Base-by-base conservation (phyloP, 2,888 invertebrate genomes). In the Euzetes globulus region DNA sequence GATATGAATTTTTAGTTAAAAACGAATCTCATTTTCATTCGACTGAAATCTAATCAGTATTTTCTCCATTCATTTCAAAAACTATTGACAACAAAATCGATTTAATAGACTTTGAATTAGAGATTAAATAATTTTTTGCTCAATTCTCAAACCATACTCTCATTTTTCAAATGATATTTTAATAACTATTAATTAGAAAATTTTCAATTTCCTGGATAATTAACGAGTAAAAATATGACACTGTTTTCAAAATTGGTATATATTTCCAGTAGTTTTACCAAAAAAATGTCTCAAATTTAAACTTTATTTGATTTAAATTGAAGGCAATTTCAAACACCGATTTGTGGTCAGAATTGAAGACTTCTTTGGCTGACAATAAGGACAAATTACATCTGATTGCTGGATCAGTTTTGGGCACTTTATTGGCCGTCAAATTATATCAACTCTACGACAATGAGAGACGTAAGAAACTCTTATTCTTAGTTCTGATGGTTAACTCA, bases 371-470 rank as follows among this genome's bases (percentile, higher is more conserved):
- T 15, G 50, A 17, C 15, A 58, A 58, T 25, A 17, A 22, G 25
- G 58, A n/a, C 19, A 58, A 58, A 58, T 4, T 70, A 1, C 65
- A 73, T 17, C 19, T 73, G 29, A n/a, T 73, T 11, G 0, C 22
- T 1, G 65, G 17, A 3, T 45, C 73, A 15, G 41, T 52, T 9
- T n/a, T 65, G 27, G 45, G 37, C 5, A 68, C 65, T 25, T 29
- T 52, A 41, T 4, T 45, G 5, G 29, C 45, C 13, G 15, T 65
- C 4, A 70, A 47, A 11, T 11, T 73, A 13, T 41, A 50, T n/a
- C 25, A 65, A 3, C 47, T 73, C 52, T 73, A 73, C 45, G 65
- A 73, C 15, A 63, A 73, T 50, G 65, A 55, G 6, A 45, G 37
- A 17, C 37, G 73, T 73, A 65, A n/a, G 63, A 11, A 58, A 25